phyloP scores from a whole-genome alignment of 2,797 vertebrate genomes.

The Eulemur coronatus region DNA sequence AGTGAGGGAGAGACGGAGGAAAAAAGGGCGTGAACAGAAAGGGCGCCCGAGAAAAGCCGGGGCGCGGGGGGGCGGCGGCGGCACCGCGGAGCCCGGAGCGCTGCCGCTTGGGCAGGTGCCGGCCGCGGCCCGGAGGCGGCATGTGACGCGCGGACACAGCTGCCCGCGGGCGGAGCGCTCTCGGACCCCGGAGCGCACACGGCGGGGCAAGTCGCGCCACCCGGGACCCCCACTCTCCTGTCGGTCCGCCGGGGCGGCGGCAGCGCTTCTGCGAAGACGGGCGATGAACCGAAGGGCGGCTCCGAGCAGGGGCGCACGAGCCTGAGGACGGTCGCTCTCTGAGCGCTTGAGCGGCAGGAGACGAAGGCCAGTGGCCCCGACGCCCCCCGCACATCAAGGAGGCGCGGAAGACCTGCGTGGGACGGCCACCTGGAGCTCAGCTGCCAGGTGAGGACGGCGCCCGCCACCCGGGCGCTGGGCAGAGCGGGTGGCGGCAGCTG shows the following conservation, averaged over 20 bases:
- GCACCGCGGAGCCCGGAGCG: neutral
- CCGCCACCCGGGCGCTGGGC: neutral
- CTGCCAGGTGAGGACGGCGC: conserved; percentile 46
- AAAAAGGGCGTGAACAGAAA: neutral
- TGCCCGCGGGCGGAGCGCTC: conserved; percentile 61
- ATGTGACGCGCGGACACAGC: conserved; percentile 55
- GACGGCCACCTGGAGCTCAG: conserved; percentile 52
- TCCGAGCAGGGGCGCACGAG: neutral
- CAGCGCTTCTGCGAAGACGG: neutral
- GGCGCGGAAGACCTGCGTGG: neutral
- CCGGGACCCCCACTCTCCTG: neutral
- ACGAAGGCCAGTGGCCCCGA: neutral
- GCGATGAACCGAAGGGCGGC: conserved; percentile 29
- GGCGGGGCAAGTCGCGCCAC: neutral
- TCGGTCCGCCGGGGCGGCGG: neutral
- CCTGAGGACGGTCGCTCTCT: neutral
- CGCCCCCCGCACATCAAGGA: neutral
- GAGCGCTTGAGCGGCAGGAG: neutral
- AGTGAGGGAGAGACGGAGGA: neutral
- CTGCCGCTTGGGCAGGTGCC: conserved; percentile 71
- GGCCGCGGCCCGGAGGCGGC: conserved; percentile 47
- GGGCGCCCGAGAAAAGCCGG: neutral
- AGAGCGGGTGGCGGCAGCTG: neutral
- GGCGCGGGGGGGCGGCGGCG: neutral
- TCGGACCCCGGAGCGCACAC: conserved; percentile 33